phyloP scores from a whole-genome alignment of 2,113 vertebrate genomes.

The Mustelus asterias region DNA sequence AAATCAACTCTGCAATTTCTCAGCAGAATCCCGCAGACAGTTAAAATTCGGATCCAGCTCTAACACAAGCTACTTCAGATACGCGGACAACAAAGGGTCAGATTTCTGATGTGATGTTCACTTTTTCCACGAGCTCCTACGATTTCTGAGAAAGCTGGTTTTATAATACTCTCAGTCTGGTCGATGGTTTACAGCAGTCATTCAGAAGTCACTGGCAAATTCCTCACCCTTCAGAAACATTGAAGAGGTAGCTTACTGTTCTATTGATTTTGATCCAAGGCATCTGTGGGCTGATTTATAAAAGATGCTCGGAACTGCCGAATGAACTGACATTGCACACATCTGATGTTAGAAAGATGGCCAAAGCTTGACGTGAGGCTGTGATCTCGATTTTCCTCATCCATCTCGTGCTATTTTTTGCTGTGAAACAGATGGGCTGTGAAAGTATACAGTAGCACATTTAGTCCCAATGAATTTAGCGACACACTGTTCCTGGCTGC shows the following conservation, averaged over 20 bases:
- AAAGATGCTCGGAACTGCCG: not conserved
- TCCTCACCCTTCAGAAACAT: not conserved
- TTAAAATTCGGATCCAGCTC: not conserved
- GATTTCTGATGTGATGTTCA: not conserved
- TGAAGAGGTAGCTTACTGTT: constrained; percentile 3
- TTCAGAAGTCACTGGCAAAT: constrained; percentile 7
- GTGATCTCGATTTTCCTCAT: constrained; percentile 9
- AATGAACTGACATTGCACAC: not conserved
- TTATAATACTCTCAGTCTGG: not conserved
- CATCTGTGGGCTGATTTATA: constrained; percentile 29
- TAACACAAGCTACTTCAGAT: not conserved
- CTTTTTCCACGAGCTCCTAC: not conserved
- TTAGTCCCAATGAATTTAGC: constrained; percentile 13
- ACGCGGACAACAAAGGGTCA: not conserved
- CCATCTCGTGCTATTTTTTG: not conserved
- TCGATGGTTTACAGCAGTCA: not conserved
- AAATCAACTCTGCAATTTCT: not conserved
- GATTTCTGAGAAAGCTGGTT: not conserved
- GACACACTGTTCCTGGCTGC: not conserved
- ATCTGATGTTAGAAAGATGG: constrained; percentile 21
- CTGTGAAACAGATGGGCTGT: constrained; percentile 28
- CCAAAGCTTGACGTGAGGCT: constrained; percentile 10
- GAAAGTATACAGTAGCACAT: constrained; percentile 16
- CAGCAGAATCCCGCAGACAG: not conserved
- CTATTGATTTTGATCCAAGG: constrained; percentile 3